These are phyloP conservation scores for Chorisops tibialis DNA, from an alignment of 2,888 invertebrate genomes.

Conservation along the genomic window DNA sequence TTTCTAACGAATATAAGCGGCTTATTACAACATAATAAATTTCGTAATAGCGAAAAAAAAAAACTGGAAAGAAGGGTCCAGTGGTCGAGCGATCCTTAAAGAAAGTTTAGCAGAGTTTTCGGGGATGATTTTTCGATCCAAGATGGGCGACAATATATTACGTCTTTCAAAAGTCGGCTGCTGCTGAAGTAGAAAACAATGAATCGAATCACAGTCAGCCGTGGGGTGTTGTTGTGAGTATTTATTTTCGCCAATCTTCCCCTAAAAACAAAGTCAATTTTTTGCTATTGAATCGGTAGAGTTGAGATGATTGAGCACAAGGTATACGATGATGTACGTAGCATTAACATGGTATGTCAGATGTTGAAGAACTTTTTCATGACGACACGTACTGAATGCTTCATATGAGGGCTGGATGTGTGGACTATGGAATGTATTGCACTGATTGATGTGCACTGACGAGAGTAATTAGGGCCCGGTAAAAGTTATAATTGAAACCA, in stretches of 20 bases:
- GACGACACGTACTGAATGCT: neutral
- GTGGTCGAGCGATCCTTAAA: neutral
- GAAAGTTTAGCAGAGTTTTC: neutral
- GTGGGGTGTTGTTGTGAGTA: no score
- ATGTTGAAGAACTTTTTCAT: conserved; percentile 21
- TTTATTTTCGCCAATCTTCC: neutral
- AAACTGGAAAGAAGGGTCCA: neutral
- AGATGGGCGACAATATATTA: neutral
- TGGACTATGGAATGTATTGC: conserved; percentile 1
- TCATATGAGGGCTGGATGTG: conserved; percentile 1
- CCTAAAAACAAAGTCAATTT: neutral
- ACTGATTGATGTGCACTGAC: conserved; percentile 19
- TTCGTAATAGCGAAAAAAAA: conserved; percentile 4
- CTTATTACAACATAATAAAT: conserved; percentile 29
- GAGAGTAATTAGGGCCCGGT: conserved; percentile 18
- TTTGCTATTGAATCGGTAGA: neutral
- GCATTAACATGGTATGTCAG: conserved; percentile 20
- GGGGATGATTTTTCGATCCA: neutral
- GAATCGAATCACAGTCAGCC: no score
- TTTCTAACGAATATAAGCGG: conserved; percentile 6
- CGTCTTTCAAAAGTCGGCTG: neutral
- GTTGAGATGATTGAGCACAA: conserved; percentile 20
- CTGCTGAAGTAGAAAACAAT: no score
- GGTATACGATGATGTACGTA: no score
- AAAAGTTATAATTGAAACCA: no score